Base-by-base conservation (phyloP, 2,888 invertebrate genomes). In the Lasioglossum lativentre region DNA sequence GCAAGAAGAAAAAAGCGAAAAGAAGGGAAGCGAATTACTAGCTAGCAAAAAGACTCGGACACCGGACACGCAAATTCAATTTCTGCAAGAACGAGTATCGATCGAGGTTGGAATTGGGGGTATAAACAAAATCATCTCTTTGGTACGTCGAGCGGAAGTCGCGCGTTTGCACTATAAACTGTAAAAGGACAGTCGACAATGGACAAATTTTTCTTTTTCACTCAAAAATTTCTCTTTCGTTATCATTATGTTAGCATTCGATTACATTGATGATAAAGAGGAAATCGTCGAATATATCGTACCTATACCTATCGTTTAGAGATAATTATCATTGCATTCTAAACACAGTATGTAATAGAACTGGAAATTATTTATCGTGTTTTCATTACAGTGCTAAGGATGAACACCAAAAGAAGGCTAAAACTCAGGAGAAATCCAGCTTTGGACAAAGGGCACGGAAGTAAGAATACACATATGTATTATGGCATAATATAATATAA, bases 401-500 rank as follows among this genome's bases (percentile, higher is more conserved):
- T 96, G 89, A 95, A 95, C 85, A 96, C 97, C 45, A 98, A 98
- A 90, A 96, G 97, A 83, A 96, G 98, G 89, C 97, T 98, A 78
- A 96, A 97, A 19, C 95, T 98, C 78, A 96, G 98, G 79, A 96
- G 97, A 86, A 98, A 98, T 95, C 97, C 98, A 52, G 96, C 97
- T 68, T 90, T 93, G 78, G 98, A 98, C 95, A 98, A 98, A 94
- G 98, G 98, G 52, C 98, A 98, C 95, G 96, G 98, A 96, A 97
- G 98, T 98, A 95, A 97, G 97, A 97, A 93, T 76, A 78, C 23
- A 47, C 56, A n/a, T n/a, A n/a, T n/a, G n/a, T n/a, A 1, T 4
- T 56, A 12, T 56, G 12, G n/a, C 8, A 52, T 52, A n/a, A 56
- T 56, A n/a, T 56, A n/a, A n/a, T 16, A 34, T 34, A 34, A 34